Percentiles rank a stretch among this genome's conserved stretches.
Conservation (phyloP, 2,797 vertebrate genomes). For the Phrynocephalus guinanensis region DNA sequence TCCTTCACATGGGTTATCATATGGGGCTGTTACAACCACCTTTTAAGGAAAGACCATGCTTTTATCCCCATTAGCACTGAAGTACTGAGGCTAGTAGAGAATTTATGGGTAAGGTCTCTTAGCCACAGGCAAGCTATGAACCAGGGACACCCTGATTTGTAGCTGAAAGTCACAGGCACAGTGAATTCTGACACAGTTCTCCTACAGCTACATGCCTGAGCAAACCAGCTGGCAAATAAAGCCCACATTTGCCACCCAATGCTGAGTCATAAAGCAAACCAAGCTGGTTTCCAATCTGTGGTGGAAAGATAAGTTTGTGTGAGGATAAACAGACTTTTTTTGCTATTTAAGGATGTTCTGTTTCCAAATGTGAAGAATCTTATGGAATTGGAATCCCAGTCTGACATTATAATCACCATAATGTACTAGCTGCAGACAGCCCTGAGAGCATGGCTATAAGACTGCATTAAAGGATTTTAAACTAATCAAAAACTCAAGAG, state of each 20-base stretch:
- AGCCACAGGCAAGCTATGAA: background rate
- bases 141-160: background rate
- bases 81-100: background rate
- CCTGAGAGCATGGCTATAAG: background rate
- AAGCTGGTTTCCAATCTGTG: too few relatives aligned
- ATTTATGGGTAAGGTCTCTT: background rate
- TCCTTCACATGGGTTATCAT: background rate
- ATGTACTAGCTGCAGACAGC: background rate
- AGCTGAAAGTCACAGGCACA: too few relatives aligned
- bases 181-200: too few relatives aligned
- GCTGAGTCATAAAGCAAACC: too few relatives aligned
- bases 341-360: too few relatives aligned
- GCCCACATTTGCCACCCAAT: too few relatives aligned
- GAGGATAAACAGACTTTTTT: too few relatives aligned
- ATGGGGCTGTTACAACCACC: background rate
- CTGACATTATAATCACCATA: background rate
- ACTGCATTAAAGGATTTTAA: background rate
- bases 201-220: background rate
- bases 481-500: background rate
- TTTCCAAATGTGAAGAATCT: too few relatives aligned
- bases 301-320: too few relatives aligned
- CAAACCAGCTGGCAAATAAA: background rate
- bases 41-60: background rate
- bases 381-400: background rate
- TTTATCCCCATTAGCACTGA: background rate